Evolutionary conservation across 2,797 vertebrate species (phyloP), one percentile per base, ranked within the genome.

Genomic region (Peromyscus melanophrys): DNA sequence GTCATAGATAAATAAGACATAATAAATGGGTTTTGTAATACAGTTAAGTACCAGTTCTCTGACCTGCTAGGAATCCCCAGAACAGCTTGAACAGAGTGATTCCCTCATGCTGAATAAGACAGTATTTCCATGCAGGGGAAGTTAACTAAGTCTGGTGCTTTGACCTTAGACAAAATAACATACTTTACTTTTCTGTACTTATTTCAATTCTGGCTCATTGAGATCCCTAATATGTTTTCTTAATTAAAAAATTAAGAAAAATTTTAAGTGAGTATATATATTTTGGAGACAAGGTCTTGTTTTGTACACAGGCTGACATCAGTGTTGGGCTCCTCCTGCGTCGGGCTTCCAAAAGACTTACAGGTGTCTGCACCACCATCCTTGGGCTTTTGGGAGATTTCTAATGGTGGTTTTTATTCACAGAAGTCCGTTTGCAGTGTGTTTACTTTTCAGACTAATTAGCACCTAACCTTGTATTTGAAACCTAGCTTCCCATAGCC

Each of bases 371-470:
- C 49, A 4, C 86, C 3, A 2, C 9, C n/a, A 71, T 88, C n/a
- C 67, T 52, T 25, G 9, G 67, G 69, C n/a, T 57, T 12, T 14
- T 57, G 34, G 49, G 61, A 65, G 40, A 21, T 88, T 93, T 96
- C 92, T 91, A 21, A 69, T 49, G 29, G 16, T 90, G 40, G n/a
- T 94, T 71, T 17, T 83, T 93, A 76, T 27, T 89, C 49, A 83
- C 10, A 89, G n/a, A 96, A 57, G 0, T 89, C 25, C 76, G 55
- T 93, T 85, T 67, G 34, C 65, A 52, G 4, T 94, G 94, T 87
- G 73, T 76, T 92, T 37, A 89, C 27, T 95, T 83, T 94, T 96
- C 88, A 90, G 90, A 90, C 93, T 92, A 95, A 87, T 86, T 89
- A 92, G 23, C 77, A 55, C 43, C 55, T 83, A 93, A 80, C 31